These are phyloP conservation scores for Villa cingulata DNA, from an alignment of 2,888 invertebrate genomes.

Conservation along the genomic window DNA sequence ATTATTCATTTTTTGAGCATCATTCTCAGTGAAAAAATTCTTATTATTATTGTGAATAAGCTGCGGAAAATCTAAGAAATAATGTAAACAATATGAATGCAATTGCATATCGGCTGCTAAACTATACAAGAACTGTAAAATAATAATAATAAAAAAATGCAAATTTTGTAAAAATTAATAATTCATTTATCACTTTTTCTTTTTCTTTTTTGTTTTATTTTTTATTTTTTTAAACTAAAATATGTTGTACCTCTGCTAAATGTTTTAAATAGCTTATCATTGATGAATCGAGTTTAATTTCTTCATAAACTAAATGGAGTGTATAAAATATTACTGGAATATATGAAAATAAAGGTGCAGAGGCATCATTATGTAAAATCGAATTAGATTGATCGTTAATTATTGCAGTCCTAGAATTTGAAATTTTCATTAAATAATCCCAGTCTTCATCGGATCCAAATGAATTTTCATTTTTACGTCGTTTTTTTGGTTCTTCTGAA, in stretches of 20 bases:
- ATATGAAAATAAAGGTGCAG: conserved; percentile 56
- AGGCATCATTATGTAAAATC: conserved; percentile 26
- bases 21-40: conserved; percentile 34
- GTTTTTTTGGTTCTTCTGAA: conserved; percentile 55
- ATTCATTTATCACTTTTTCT: too few species aligned
- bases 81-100: conserved; percentile 58
- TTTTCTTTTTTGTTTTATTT: too few species aligned
- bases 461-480: conserved; percentile 50
- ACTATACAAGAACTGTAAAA: conserved; percentile 50
- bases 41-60: conserved; percentile 30
- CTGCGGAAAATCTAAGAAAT: conserved; percentile 75
- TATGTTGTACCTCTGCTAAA: conserved; percentile 42
- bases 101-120: conserved; percentile 63
- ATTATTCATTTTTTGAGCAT: conserved; percentile 43
- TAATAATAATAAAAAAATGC: neutral
- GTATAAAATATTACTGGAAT: conserved; percentile 63
- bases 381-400: conserved; percentile 4
- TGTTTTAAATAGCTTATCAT: conserved; percentile 52
- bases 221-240: too few species aligned
- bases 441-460: conserved; percentile 67
- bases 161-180: neutral
- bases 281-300: conserved; percentile 66
- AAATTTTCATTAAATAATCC: conserved; percentile 45
- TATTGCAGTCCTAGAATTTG: conserved; percentile 15
- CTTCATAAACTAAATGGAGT: conserved; percentile 82